These are phyloP conservation scores for Cyphomyrmex costatus DNA, from an alignment of 1,140 invertebrate species.

Conservation along the genomic window DNA sequence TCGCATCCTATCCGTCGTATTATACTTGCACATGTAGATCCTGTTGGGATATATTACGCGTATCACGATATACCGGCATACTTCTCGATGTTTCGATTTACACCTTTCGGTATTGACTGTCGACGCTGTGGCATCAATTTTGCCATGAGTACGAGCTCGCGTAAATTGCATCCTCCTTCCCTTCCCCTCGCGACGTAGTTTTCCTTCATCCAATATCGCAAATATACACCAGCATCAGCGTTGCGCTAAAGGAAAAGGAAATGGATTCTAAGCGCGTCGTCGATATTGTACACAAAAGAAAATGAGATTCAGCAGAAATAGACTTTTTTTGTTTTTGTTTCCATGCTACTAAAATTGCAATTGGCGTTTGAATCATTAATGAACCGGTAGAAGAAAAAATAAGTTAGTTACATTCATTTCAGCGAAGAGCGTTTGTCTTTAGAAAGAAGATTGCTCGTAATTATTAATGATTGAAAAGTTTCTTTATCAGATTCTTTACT, in stretches of 20 bases:
- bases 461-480: background rate
- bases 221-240: constrained; percentile 32
- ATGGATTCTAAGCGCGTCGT: constrained; percentile 47
- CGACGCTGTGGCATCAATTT: constrained; percentile 17
- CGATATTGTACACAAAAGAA: constrained; percentile 23
- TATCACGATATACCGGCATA: background rate
- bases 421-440: background rate
- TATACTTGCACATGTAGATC: constrained; percentile 21
- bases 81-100: constrained; percentile 54
- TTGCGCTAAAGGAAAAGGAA: constrained; percentile 39
- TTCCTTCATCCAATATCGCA: constrained; percentile 46
- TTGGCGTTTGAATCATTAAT: constrained; percentile 43
- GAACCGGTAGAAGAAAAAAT: background rate
- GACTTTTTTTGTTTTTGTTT: background rate
- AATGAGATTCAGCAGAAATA: constrained; percentile 39
- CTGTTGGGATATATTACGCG: background rate
- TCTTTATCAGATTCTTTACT: background rate
- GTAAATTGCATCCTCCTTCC: constrained; percentile 41
- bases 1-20: background rate
- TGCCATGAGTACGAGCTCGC: constrained; percentile 12
- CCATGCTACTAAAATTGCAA: background rate
- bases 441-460: background rate
- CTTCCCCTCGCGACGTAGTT: constrained; percentile 1
- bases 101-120: constrained; percentile 26
- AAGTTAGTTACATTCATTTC: background rate